Evolutionary conservation across 2,797 vertebrate genomes (phyloP), one percentile per base, ranked within the genome.

Genomic region (Sardinella longiceps): DNA sequence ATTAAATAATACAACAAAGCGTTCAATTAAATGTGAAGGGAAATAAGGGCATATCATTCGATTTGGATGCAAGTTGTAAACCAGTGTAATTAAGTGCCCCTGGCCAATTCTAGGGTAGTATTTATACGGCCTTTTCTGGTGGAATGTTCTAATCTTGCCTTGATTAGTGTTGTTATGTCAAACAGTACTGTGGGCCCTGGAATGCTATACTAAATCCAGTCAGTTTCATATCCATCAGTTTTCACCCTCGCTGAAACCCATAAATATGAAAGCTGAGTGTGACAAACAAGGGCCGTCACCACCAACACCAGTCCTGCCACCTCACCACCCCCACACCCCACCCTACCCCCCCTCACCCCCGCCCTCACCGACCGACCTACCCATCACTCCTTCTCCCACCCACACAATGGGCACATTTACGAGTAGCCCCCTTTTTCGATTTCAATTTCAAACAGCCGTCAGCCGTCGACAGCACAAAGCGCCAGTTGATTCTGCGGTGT

Each of bases 331-430:
- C 39, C 39, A 43, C 45, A n/a, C 45, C 10, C 45, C 6, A 46
- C 4, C 5, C 45, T 5, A 5, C 39, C 39, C 39, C 2, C 39
- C 39, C 39, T 2, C 39, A 2, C 5, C 2, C 39, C 39, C 39
- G 39, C 5, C 5, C 39, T 48, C 7, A 0, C 46, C 0, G 46
- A 5, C 33, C 66, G 45, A 14, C 50, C 20, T 53, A 84, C 39
- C 82, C 84, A 85, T 86, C 88, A n/a, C 30, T 46, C 53, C 51
- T 53, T 23, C 51, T 51, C 50, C 84, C 33, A 82, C 20, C 86
- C 74, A 66, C 84, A 89, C 85, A 87, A 83, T 66, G 81, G 33
- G 83, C 70, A 82, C 84, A 83, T 88, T 89, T 87, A 85, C 80
- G 33, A 4, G 50, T 51, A 85, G 66, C n/a, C 14, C n/a, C 14